A percentile compares a stretch with the other conserved stretches of the same genome.
Conservation (phyloP, 2,113 vertebrate genomes). For the Myotis brandtii region DNA sequence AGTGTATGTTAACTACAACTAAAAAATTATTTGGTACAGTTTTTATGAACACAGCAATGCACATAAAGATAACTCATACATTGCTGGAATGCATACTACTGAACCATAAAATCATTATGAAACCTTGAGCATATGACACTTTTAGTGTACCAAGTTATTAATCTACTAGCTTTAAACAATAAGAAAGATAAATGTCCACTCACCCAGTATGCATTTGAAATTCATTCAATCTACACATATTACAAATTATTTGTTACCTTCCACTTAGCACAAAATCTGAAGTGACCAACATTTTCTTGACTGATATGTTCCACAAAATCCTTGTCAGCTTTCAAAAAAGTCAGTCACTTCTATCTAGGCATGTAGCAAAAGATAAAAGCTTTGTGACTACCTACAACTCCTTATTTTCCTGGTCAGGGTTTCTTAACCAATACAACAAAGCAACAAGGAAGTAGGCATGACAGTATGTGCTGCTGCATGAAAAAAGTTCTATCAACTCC, state of each 20-base stretch:
- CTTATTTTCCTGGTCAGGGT: too few relatives aligned
- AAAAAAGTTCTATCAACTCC: too few relatives aligned
- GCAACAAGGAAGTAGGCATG: too few relatives aligned
- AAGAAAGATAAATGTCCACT: neutral
- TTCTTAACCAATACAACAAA: too few relatives aligned
- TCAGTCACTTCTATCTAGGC: neutral
- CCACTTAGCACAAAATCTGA: neutral
- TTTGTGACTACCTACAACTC: too few relatives aligned
- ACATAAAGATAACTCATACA: neutral
- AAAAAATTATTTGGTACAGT: neutral
- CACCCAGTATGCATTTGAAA: neutral
- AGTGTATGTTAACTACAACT: neutral
- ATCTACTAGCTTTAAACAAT: slow-evolving; percentile 7
- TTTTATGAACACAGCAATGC: neutral
- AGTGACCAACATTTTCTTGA: neutral
- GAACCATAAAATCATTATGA: neutral
- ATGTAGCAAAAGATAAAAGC: too few relatives aligned
- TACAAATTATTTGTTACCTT: neutral
- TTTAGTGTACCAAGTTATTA: neutral
- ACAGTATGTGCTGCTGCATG: too few relatives aligned
- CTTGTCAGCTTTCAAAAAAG: neutral
- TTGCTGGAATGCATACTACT: neutral
- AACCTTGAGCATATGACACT: neutral
- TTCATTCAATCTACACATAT: neutral
- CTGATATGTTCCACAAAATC: neutral